Evolutionary conservation across 2,888 invertebrate genomes (phyloP), one percentile per base, ranked within the genome.

Genomic region (Drosophila anomalipes): DNA sequence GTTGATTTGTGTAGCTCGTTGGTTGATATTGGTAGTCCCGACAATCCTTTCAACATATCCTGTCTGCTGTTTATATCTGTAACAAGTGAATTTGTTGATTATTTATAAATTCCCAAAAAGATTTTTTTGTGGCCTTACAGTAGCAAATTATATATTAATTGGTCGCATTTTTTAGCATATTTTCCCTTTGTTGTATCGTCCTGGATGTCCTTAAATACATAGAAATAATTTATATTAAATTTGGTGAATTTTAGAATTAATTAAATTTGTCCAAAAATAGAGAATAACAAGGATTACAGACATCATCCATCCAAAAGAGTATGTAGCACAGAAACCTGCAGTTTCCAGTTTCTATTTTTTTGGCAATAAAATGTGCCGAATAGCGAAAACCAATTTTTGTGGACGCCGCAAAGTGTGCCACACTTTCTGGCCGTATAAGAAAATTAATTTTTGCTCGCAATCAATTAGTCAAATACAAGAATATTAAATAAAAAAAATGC

Each of bases 371-470:
- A 22, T 7, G 4, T 7, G 26, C 6, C 9, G 12, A 37, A 35
- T 26, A 1, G 35, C 49, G 14, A 49, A 19, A 39, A 16, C 1
- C 10, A 30, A 22, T 56, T 59, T 65, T 49, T n/a, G 32, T 59
- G 32, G 14, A 26, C 41, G 39, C 51, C 51, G 3, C 14, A 65
- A 65, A 59, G 52, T 66, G 26, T 66, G 65, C 59, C 32, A 59
- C 59, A 59, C 49, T 52, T 51, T 59, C 30, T 52, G 22, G 16
- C 9, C 10, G 22, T 37, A 26, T 10, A 44, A 4, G 16, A 6
- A 32, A 41, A 41, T 16, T 16, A 4, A 16, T 26, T 26, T 26
- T 26, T 47, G 22, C 16, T 26, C 1, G 47, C 16, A 26, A 26
- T 26, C 16, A 47, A 26, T 47, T 26, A 26, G 9, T 26, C 26